Percentiles rank a stretch among this genome's conserved stretches.
These are phyloP conservation scores for Brachirus orientalis DNA, from an alignment of 2,113 vertebrate genomes.

Conservation along the genomic window DNA sequence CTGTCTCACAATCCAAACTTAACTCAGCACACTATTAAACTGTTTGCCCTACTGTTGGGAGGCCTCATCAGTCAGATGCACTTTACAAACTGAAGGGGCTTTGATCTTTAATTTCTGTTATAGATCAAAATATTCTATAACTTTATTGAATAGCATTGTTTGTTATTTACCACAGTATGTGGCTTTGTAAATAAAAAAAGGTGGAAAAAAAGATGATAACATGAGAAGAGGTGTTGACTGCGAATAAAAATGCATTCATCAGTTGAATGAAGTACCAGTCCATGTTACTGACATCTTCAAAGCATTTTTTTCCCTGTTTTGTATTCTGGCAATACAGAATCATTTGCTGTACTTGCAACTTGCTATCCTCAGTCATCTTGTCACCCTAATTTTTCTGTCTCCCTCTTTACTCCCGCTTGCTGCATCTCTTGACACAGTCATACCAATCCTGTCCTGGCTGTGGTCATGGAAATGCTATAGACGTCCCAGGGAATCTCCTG, in stretches of 20 bases:
- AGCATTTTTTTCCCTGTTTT: no score
- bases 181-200: slow-evolving; percentile 73
- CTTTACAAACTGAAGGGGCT: slow-evolving; percentile 78
- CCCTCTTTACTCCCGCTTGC: slow-evolving; percentile 18
- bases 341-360: slow-evolving; percentile 12
- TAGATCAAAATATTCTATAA: slow-evolving; percentile 68
- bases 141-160: slow-evolving; percentile 71
- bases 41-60: slow-evolving; percentile 42
- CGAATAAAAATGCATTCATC: neutral
- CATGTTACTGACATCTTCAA: neutral
- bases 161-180: slow-evolving; percentile 68
- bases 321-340: neutral
- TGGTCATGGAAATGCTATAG: slow-evolving; percentile 79
- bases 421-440: slow-evolving; percentile 71
- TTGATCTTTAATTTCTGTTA: slow-evolving; percentile 51
- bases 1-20: slow-evolving; percentile 20
- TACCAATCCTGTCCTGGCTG: slow-evolving; percentile 61
- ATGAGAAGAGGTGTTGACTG: slow-evolving; percentile 1
- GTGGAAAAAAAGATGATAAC: slow-evolving; percentile 70
- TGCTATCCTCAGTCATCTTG: slow-evolving; percentile 40
- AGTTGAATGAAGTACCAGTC: neutral
- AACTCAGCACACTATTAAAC: slow-evolving; percentile 56
- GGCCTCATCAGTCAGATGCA: slow-evolving; percentile 74
- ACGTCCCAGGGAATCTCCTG: slow-evolving; percentile 71
- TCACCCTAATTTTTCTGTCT: slow-evolving; percentile 44